Conservation (phyloP, 1,140 invertebrate species). For the Drosophila biarmipes region DNA sequence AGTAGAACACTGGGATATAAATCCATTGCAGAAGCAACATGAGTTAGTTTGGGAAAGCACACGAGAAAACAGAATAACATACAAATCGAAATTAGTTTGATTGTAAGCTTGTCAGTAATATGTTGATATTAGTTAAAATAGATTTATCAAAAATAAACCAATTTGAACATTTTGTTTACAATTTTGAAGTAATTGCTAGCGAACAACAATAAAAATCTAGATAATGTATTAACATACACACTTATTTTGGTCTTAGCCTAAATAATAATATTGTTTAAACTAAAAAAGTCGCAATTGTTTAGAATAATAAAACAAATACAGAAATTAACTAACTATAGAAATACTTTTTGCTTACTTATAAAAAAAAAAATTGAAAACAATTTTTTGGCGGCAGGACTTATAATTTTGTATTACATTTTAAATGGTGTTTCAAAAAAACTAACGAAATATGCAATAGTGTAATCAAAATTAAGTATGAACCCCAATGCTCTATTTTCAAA, state of each 20-base stretch:
- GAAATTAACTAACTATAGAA: background rate
- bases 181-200: background rate
- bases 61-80: constrained; percentile 11
- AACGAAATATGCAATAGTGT: background rate
- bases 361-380: background rate
- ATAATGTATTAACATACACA: background rate
- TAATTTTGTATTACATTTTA: background rate
- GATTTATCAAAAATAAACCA: background rate
- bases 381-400: constrained; percentile 1
- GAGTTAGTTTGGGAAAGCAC: constrained; percentile 17
- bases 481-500: background rate
- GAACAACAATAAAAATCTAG: constrained; percentile 12
- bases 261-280: background rate
- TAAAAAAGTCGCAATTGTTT: too few relatives aligned
- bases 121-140: background rate
- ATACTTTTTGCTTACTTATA: background rate
- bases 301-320: background rate
- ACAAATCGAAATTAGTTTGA: constrained; percentile 38
- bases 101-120: constrained; percentile 14
- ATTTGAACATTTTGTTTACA: background rate
- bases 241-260: background rate
- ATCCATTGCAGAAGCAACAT: constrained; percentile 20
- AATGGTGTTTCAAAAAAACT: background rate
- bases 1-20: constrained; percentile 67
- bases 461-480: background rate